Evolutionary conservation across 2,888 invertebrate genomes (phyloP).

Genomic region (Perithous albicinctus): DNA sequence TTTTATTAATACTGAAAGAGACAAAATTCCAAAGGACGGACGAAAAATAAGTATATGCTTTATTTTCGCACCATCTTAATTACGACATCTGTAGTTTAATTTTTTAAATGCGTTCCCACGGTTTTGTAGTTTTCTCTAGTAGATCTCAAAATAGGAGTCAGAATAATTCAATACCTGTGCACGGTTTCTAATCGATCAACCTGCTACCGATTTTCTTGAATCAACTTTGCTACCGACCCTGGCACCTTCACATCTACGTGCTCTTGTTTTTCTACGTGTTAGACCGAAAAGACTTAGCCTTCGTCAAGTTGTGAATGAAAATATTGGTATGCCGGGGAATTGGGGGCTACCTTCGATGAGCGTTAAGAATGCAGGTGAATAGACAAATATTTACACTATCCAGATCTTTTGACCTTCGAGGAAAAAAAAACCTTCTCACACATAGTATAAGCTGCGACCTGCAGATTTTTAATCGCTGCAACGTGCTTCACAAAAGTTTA

Average conservation of each 20-base stretch:
- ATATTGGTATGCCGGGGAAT: slow-evolving; percentile 74
- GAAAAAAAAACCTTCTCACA: slow-evolving; percentile 46
- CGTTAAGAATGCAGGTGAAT: slow-evolving; percentile 29
- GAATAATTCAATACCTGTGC: slow-evolving; percentile 24
- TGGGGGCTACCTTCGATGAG: slow-evolving; percentile 58
- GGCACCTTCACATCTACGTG: slow-evolving; percentile 65
- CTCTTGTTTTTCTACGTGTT: slow-evolving; percentile 77
- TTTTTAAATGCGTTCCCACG: background rate
- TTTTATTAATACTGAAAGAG: too few species aligned
- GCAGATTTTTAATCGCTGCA: slow-evolving; percentile 35
- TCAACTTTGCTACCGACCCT: slow-evolving; percentile 67
- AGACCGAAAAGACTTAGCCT: slow-evolving; percentile 67
- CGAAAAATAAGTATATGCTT: too few species aligned
- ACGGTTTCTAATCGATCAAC: slow-evolving; percentile 49
- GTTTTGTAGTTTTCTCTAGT: background rate
- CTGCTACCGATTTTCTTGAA: slow-evolving; percentile 47
- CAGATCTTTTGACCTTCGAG: slow-evolving; percentile 43
- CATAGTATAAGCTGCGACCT: slow-evolving; percentile 34
- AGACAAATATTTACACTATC: slow-evolving; percentile 72
- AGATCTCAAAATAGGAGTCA: background rate
- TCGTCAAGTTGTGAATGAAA: slow-evolving; percentile 78
- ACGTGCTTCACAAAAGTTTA: background rate
- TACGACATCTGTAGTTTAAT: background rate
- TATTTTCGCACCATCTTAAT: too few species aligned
- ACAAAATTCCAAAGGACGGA: too few species aligned